Evolutionary conservation across 1,140 invertebrate species (phyloP).

Genomic region (Pseudoatta argentina): DNA sequence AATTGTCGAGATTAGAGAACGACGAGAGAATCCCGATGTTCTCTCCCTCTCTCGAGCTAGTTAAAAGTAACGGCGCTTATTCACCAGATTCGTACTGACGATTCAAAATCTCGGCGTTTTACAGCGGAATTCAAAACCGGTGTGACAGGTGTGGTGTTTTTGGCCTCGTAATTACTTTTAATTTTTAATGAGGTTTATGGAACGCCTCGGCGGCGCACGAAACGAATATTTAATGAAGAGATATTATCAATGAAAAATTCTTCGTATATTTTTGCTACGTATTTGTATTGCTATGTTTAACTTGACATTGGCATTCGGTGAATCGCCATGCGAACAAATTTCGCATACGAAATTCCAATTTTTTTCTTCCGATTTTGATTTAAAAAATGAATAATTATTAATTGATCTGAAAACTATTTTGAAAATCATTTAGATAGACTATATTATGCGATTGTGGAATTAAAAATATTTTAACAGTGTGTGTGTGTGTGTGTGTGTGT

Average conservation of each 20-base stretch:
- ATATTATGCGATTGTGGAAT: neutral
- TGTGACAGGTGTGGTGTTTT: conserved; percentile 56
- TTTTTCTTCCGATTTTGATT: neutral
- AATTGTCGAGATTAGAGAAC: conserved; percentile 84
- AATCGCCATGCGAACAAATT: neutral
- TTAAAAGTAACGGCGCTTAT: conserved; percentile 78
- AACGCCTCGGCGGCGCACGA: conserved; percentile 28
- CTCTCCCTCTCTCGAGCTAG: conserved; percentile 65
- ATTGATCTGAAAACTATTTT: neutral
- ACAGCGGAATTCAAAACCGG: conserved; percentile 59
- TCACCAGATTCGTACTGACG: conserved; percentile 52
- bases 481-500: too few relatives aligned
- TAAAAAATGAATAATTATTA: neutral
- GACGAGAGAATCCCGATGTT: conserved; percentile 71
- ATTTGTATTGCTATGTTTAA: conserved; percentile 7
- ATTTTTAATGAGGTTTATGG: conserved; percentile 59
- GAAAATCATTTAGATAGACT: neutral
- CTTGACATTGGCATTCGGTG: neutral
- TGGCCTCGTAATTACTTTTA: conserved; percentile 57
- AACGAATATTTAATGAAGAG: conserved; percentile 48
- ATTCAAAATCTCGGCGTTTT: conserved; percentile 73
- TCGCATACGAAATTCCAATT: neutral
- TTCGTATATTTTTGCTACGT: neutral
- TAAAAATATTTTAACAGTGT: neutral
- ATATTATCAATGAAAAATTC: conserved; percentile 51